These are phyloP conservation scores for Drosophila guanche DNA, from an alignment of 1,140 invertebrate species.

Conservation along the genomic window DNA sequence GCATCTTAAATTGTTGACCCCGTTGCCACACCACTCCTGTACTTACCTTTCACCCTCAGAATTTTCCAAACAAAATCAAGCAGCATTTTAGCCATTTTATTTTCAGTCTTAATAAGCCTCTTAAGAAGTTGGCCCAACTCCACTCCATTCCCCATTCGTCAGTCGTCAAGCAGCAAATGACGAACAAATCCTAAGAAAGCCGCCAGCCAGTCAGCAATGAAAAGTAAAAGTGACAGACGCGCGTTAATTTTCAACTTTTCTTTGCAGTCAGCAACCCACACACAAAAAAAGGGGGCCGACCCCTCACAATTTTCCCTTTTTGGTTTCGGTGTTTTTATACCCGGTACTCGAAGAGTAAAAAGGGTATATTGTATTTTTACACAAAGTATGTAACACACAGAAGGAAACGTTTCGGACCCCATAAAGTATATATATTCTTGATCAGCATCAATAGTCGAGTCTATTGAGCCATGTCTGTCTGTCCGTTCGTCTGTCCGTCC, in stretches of 20 bases:
- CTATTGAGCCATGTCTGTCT: too few species aligned
- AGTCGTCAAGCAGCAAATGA: slow-evolving; percentile 36
- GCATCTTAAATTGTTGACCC: too few species aligned
- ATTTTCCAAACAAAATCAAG: slow-evolving; percentile 4
- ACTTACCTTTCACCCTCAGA: too few species aligned
- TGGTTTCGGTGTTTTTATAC: slow-evolving; percentile 28
- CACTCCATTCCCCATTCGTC: slow-evolving; percentile 15
- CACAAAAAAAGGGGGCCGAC: slow-evolving; percentile 25
- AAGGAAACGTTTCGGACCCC: too few species aligned
- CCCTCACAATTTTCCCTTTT: slow-evolving; percentile 48
- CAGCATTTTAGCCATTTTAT: slow-evolving; percentile 14
- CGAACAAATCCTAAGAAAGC: slow-evolving; percentile 52
- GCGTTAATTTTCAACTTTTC: slow-evolving; percentile 74
- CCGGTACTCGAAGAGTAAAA: too few species aligned
- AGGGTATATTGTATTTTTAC: too few species aligned
- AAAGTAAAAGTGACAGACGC: slow-evolving; percentile 76
- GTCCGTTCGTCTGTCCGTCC: too few species aligned
- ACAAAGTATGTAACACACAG: too few species aligned
- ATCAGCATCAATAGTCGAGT: too few species aligned
- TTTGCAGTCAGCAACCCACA: neutral
- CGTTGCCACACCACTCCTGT: too few species aligned
- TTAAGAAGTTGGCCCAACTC: slow-evolving; percentile 23
- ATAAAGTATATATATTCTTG: too few species aligned
- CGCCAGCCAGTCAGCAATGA: slow-evolving; percentile 33
- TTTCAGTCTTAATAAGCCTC: slow-evolving; percentile 2